Base-by-base conservation (phyloP, 2,797 vertebrate genomes). In the Halcyon chelicuti region DNA sequence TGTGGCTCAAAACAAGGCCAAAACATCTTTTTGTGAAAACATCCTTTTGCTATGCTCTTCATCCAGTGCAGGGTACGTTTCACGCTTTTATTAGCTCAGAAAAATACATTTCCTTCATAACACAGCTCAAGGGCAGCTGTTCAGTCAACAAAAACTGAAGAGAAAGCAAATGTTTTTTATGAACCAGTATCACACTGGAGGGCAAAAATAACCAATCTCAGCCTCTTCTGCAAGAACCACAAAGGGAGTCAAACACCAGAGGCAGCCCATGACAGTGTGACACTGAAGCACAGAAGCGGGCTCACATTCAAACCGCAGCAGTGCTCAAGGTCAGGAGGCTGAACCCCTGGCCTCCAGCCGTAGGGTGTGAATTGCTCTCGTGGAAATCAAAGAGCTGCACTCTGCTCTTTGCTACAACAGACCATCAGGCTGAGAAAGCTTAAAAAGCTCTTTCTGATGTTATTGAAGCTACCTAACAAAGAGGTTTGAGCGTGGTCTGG, bases 101-200 rank as follows among this genome's bases (percentile, higher is more conserved):
- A 15, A 67, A 88, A 90, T 73, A 67, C 44, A 51, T 82, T 81
- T 88, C 15, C 47, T 96, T 92, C 49, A 23, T 65, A 62, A 67
- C 2, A 2, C 86, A 68, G 40, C 49, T 72, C 83, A 73, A 82
- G 46, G 47, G n/a, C 91, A 96, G 83, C 65, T 90, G 73, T 93
- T 96, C 71, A 70, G 78, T 67, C 89, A 92, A 40, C 52, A 57
- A 95, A 95, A 86, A 29, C 5, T 57, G 42, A 37, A 35, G 74
- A 46, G n/a, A 74, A 12, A 77, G 10, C 19, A 67, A 75, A 74
- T 57, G 47, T 72, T 89, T 15, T 84, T 82, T 88, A 33, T 90
- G 47, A 23, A 40, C n/a, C 58, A 39, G 14, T 51, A 60, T 65
- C 57, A 67, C 52, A 7, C 33, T 58, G 63, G 9, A 86, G 39